phyloP scores from a whole-genome alignment of 2,888 invertebrate genomes.

The Beris chalybata region DNA sequence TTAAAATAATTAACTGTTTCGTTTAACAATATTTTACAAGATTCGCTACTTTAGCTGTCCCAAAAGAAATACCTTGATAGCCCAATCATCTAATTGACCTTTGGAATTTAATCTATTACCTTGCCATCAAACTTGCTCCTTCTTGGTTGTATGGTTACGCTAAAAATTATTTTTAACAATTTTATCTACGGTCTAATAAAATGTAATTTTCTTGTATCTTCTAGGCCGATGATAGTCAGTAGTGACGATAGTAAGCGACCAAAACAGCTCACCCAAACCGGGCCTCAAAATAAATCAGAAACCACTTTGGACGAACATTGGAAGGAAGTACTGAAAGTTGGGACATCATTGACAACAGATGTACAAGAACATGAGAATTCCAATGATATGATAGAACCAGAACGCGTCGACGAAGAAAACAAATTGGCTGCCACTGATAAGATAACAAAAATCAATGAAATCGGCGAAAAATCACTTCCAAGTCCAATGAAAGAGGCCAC shows the following conservation, averaged over 20 bases:
- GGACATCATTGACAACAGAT: slow-evolving; percentile 36
- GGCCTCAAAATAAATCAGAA: neutral
- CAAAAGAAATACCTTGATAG: too few species aligned
- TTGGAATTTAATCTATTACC: too few species aligned
- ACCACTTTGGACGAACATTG: slow-evolving; percentile 17
- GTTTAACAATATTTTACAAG: too few species aligned
- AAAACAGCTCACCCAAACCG: neutral
- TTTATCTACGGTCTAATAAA: neutral
- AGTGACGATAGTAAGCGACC: slow-evolving; percentile 45
- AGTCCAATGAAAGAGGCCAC: slow-evolving; percentile 1
- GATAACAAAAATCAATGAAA: slow-evolving; percentile 15
- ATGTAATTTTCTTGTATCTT: slow-evolving; percentile 8
- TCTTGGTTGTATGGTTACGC: too few species aligned
- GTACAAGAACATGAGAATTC: slow-evolving; percentile 35
- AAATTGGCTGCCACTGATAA: slow-evolving; percentile 30
- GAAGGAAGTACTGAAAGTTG: slow-evolving; percentile 6
- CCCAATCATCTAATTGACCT: too few species aligned
- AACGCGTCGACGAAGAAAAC: slow-evolving; percentile 23
- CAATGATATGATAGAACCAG: slow-evolving; percentile 13
- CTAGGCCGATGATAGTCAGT: slow-evolving; percentile 51
- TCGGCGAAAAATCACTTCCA: slow-evolving; percentile 19
- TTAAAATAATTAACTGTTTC: too few species aligned
- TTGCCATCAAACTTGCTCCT: too few species aligned
- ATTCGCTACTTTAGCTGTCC: too few species aligned
- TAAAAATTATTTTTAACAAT: too few species aligned